phyloP scores from a whole-genome alignment of 37 sponge, comb jelly and placozoan species.

The Bolinopsis microptera region DNA sequence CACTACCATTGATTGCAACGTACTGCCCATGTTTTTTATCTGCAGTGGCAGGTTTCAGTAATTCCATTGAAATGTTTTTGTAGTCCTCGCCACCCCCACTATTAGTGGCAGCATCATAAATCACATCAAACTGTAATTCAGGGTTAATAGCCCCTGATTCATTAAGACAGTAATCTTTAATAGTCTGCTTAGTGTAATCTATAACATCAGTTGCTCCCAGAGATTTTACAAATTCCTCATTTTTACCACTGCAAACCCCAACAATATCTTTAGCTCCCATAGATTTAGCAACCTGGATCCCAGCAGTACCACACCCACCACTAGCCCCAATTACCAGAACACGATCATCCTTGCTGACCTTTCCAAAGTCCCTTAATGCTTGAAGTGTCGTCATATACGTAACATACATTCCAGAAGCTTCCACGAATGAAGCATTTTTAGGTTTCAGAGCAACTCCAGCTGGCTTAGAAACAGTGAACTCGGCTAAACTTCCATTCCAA shows the following conservation, averaged over 20 bases:
- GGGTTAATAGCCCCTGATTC: background rate
- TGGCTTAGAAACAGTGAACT: background rate
- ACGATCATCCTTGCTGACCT: background rate
- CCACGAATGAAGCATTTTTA: background rate
- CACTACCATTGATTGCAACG: constrained; percentile 35
- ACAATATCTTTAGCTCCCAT: constrained; percentile 59
- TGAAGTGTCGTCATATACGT: constrained; percentile 35
- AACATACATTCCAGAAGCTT: constrained; percentile 8
- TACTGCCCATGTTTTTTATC: constrained; percentile 6
- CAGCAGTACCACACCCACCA: constrained; percentile 52
- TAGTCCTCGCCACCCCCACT: constrained; percentile 57
- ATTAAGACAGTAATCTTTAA: background rate
- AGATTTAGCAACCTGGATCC: background rate
- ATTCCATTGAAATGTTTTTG: background rate
- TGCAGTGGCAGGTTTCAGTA: background rate
- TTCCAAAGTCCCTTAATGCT: constrained; percentile 37
- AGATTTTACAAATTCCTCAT: constrained; percentile 16
- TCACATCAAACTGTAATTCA: constrained; percentile 55
- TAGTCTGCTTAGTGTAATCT: constrained; percentile 23
- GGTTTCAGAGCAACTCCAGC: constrained; percentile 8
- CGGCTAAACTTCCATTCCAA: constrained; percentile 6
- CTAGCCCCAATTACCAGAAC: constrained; percentile 40
- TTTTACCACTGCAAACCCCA: constrained; percentile 35
- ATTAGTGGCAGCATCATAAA: constrained; percentile 33
- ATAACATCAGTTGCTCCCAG: constrained; percentile 51